phyloP scores from a whole-genome alignment of 2,888 invertebrate genomes.

The Rosalia funebris region DNA sequence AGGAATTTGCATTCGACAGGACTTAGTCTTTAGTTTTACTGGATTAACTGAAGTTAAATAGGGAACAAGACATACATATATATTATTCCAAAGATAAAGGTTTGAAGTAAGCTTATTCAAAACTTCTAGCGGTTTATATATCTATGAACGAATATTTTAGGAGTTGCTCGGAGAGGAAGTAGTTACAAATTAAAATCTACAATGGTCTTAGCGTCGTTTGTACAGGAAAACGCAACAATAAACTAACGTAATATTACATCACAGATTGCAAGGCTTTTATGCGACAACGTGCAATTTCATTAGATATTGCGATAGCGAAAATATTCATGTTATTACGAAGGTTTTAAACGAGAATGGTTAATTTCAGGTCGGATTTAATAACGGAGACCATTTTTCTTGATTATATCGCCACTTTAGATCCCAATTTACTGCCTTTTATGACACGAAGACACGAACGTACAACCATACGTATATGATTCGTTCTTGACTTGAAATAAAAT shows the following conservation, averaged over 20 bases:
- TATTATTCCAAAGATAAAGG: too few species aligned
- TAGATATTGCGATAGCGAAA: constrained; percentile 10
- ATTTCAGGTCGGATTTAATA: constrained; percentile 20
- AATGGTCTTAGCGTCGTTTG: too few species aligned
- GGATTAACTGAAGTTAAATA: too few species aligned
- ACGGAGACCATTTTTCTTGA: constrained; percentile 22
- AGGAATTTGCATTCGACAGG: too few species aligned
- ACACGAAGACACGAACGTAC: neutral
- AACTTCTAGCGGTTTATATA: too few species aligned
- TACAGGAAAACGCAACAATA: constrained; percentile 5
- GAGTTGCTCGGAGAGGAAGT: too few species aligned
- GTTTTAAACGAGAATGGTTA: constrained; percentile 9
- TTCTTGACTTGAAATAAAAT: too few species aligned
- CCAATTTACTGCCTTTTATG: constrained; percentile 10
- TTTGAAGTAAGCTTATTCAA: too few species aligned
- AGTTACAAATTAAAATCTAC: too few species aligned
- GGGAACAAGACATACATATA: too few species aligned
- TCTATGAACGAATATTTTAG: too few species aligned
- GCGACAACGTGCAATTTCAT: constrained; percentile 21
- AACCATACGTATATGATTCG: neutral
- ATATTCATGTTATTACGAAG: constrained; percentile 17
- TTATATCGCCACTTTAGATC: constrained; percentile 21
- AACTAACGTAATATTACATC: neutral
- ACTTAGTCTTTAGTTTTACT: too few species aligned
- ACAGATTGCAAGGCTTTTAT: constrained; percentile 9